phyloP scores from a whole-genome alignment of 2,113 vertebrate species.

The Sciurus niger region DNA sequence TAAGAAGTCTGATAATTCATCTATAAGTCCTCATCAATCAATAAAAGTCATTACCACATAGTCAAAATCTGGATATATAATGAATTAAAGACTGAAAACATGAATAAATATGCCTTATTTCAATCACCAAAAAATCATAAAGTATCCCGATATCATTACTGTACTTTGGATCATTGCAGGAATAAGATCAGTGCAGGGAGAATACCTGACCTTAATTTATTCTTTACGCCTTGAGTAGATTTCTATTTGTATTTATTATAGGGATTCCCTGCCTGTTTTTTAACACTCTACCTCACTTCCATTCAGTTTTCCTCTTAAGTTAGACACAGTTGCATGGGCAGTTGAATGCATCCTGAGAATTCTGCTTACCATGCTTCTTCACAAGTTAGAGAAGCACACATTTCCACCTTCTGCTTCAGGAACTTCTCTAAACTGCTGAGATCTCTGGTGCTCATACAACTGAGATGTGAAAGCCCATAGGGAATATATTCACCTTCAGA shows the following conservation, averaged over 20 bases:
- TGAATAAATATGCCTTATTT: not conserved
- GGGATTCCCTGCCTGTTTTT: not conserved
- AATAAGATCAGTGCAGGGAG: not conserved
- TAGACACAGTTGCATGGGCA: not conserved
- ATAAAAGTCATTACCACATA: not conserved
- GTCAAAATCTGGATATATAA: not conserved
- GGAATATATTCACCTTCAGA: not conserved
- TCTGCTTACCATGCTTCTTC: not conserved
- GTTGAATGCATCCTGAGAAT: no score
- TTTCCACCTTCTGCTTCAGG: not conserved
- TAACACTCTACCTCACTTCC: not conserved
- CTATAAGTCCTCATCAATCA: not conserved
- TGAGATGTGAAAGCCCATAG: not conserved
- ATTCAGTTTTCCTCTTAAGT: not conserved
- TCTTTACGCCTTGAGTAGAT: not conserved
- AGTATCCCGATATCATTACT: not conserved
- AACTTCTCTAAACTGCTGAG: not conserved
- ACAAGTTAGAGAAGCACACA: accelerated
- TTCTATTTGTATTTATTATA: not conserved
- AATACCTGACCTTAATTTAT: not conserved
- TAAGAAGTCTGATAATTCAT: not conserved
- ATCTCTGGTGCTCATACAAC: not conserved
- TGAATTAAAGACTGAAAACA: not conserved
- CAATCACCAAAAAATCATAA: not conserved
- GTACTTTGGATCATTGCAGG: not conserved